phyloP scores from a whole-genome alignment of 1,140 invertebrate genomes.

The Solenopsis invicta region DNA sequence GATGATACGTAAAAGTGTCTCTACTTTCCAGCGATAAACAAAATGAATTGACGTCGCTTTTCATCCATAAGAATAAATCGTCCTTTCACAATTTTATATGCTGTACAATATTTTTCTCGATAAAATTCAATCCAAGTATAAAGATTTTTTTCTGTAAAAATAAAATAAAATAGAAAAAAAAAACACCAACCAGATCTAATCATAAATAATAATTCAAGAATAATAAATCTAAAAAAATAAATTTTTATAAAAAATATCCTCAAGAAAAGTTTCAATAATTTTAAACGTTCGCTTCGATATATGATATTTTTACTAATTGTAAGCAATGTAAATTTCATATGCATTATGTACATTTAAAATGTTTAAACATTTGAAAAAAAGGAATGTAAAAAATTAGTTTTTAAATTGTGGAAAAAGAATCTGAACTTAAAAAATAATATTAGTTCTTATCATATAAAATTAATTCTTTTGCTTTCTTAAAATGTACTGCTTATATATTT shows the following conservation, averaged over 20 bases:
- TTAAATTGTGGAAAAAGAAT: too few species aligned
- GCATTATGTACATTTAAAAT: too few species aligned
- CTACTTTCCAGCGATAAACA: slow-evolving; percentile 23
- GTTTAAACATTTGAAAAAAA: too few species aligned
- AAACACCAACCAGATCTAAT: too few species aligned
- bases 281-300: background rate
- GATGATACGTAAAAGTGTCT: slow-evolving; percentile 13
- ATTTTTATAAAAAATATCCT: background rate
- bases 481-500: too few species aligned
- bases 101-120: background rate
- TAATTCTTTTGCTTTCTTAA: too few species aligned
- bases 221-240: background rate
- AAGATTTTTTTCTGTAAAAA: background rate
- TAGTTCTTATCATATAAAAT: too few species aligned
- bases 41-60: slow-evolving; percentile 5
- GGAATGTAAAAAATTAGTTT: too few species aligned
- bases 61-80: background rate
- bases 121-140: background rate
- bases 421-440: too few species aligned
- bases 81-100: slow-evolving; percentile 10
- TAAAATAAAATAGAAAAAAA: background rate
- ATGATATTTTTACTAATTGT: too few species aligned
- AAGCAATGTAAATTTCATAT: too few species aligned
- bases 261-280: background rate
- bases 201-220: background rate